Conservation (phyloP, 92 coral and sea anemone species). For the Blastomussa wellsi region DNA sequence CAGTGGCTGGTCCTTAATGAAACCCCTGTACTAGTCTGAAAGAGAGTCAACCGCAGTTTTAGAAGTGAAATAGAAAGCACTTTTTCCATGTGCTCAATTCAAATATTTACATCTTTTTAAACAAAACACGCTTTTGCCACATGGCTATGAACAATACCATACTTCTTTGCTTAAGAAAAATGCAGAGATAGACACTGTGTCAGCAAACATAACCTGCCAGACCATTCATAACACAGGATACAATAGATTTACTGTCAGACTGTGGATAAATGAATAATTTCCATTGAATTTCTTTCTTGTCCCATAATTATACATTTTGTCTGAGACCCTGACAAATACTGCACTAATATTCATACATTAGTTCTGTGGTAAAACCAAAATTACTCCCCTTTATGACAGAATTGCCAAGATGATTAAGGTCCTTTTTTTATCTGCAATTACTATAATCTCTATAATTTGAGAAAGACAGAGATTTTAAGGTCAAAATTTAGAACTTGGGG, state of each 20-base stretch:
- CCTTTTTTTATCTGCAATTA: not conserved
- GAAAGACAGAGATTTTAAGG: not conserved
- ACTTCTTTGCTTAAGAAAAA: not conserved
- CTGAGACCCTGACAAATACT: not conserved
- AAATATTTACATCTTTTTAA: constrained; percentile 5
- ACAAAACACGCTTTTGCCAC: constrained; percentile 16
- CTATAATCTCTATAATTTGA: not conserved
- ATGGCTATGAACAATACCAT: not conserved
- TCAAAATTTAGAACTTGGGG: not conserved
- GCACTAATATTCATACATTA: not conserved
- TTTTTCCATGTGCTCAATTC: constrained; percentile 23
- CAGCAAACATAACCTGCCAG: not conserved
- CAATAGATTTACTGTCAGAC: not conserved
- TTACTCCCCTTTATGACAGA: not conserved
- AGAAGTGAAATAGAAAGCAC: not conserved
- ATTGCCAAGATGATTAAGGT: not conserved
- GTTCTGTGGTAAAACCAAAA: not conserved
- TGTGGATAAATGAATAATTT: constrained; percentile 6
- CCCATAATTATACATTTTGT: not conserved
- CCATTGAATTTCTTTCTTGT: not conserved
- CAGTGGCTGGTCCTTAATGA: too few species aligned
- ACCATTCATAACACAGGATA: not conserved
- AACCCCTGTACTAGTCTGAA: not conserved
- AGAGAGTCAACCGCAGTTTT: not conserved
- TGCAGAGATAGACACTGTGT: not conserved